Evolutionary conservation across 2,888 invertebrate genomes (phyloP).

Genomic region (Pogonocherus hispidulus): DNA sequence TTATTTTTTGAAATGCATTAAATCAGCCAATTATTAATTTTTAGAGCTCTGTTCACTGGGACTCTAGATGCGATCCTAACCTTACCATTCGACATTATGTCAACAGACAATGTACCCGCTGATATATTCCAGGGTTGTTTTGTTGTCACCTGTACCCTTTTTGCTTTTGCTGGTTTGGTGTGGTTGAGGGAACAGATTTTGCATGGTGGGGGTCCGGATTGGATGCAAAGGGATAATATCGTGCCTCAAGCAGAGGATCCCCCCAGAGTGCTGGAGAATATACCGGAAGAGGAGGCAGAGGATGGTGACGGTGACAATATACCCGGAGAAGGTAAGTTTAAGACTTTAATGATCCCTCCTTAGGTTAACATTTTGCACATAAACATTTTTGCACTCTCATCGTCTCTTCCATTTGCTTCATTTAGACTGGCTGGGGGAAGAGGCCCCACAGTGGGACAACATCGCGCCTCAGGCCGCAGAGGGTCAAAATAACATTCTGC

Average conservation of each 20-base stretch:
- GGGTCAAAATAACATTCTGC: background rate
- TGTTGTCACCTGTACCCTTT: conserved; percentile 95
- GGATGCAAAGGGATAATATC: conserved; percentile 85
- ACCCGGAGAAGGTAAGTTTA: background rate
- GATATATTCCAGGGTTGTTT: conserved; percentile 98
- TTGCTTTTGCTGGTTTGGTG: conserved; percentile 96
- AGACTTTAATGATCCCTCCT: background rate
- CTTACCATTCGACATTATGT: conserved; percentile 91
- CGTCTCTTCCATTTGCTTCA: background rate
- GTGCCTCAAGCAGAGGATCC: conserved; percentile 67
- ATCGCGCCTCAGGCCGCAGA: background rate
- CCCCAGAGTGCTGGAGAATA: conserved; percentile 62
- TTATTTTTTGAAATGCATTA: no score
- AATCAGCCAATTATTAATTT: background rate
- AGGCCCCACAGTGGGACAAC: background rate
- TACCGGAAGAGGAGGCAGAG: conserved; percentile 50
- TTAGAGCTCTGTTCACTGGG: conserved; percentile 89
- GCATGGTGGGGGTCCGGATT: conserved; percentile 97
- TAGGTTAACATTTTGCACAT: background rate
- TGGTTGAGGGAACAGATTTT: conserved; percentile 99
- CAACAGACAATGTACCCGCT: conserved; percentile 91
- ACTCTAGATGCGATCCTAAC: conserved; percentile 89
- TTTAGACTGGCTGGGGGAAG: background rate
- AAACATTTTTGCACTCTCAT: background rate
- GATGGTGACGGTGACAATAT: background rate